Percentiles rank a stretch among this genome's conserved stretches.
Conservation (phyloP, 2,888 invertebrate species). For the Automeris io region DNA sequence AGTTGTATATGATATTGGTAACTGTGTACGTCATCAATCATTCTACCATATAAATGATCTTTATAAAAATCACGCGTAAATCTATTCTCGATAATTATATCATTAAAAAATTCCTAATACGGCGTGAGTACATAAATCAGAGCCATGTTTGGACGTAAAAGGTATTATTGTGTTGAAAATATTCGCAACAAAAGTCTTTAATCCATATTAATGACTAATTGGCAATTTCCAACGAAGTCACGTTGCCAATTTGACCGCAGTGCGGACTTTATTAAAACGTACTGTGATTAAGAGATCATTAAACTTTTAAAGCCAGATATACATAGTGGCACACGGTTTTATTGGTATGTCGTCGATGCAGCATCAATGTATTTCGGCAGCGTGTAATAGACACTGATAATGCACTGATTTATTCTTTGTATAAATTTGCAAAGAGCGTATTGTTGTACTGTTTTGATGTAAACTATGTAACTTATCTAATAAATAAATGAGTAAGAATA, state of each 20-base stretch:
- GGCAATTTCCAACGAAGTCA: constrained; percentile 30
- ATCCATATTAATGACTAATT: constrained; percentile 17
- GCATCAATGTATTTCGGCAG: too few species aligned
- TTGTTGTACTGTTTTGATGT: too few species aligned
- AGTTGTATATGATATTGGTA: too few species aligned
- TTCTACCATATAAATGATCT: too few species aligned
- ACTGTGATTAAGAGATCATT: constrained; percentile 57
- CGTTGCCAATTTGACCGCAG: constrained; percentile 27
- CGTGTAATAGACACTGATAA: too few species aligned
- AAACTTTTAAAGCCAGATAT: background rate
- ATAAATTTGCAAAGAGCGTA: too few species aligned
- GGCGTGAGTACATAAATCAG: background rate
- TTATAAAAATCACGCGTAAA: too few species aligned
- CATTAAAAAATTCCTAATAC: background rate
- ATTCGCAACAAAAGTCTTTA: background rate
- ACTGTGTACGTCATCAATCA: too few species aligned
- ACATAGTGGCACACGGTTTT: background rate
- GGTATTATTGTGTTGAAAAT: background rate
- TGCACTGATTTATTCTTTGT: too few species aligned
- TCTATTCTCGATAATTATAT: background rate
- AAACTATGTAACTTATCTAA: too few species aligned
- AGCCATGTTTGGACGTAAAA: background rate
- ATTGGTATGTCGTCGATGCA: too few species aligned
- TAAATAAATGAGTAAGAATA: too few species aligned
- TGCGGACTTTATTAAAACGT: constrained; percentile 37